phyloP scores from a whole-genome alignment of 2,888 invertebrate genomes.

The Galerucella calmariensis region DNA sequence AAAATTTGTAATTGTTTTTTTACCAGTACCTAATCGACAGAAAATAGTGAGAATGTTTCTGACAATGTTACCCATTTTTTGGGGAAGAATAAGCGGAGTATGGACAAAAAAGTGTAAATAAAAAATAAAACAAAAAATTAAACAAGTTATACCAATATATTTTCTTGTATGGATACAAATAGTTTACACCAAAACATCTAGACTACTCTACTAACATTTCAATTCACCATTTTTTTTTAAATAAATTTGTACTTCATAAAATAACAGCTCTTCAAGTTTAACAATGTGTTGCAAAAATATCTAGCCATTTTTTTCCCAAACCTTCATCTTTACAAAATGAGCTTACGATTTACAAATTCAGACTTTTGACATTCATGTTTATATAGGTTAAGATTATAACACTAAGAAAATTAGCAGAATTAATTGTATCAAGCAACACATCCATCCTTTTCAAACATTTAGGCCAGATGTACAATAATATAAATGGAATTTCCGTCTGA shows the following conservation, averaged over 20 bases:
- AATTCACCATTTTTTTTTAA: constrained; percentile 55
- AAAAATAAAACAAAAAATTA: constrained; percentile 40
- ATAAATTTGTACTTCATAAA: constrained; percentile 61
- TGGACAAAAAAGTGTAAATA: not conserved
- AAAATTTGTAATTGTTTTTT: too few relatives aligned
- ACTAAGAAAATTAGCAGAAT: constrained; percentile 21
- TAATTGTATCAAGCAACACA: constrained; percentile 25
- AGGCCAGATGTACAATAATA: constrained; percentile 8
- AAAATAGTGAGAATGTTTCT: too few relatives aligned
- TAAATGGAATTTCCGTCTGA: too few relatives aligned
- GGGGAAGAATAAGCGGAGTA: too few relatives aligned
- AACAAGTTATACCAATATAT: constrained; percentile 58
- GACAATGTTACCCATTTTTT: too few relatives aligned
- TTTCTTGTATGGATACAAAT: constrained; percentile 62
- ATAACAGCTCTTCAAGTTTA: constrained; percentile 55
- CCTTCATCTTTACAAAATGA: constrained; percentile 53
- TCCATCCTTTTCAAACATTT: constrained; percentile 21
- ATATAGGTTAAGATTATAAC: constrained; percentile 17
- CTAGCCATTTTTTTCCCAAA: constrained; percentile 44
- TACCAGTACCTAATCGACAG: too few relatives aligned
- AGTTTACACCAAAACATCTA: constrained; percentile 64
- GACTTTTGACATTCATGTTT: constrained; percentile 55
- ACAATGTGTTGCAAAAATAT: constrained; percentile 54
- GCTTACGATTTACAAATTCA: constrained; percentile 56
- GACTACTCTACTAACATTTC: constrained; percentile 58